phyloP scores from a whole-genome alignment of 2,888 invertebrate genomes.

The Dexiosoma caninum region DNA sequence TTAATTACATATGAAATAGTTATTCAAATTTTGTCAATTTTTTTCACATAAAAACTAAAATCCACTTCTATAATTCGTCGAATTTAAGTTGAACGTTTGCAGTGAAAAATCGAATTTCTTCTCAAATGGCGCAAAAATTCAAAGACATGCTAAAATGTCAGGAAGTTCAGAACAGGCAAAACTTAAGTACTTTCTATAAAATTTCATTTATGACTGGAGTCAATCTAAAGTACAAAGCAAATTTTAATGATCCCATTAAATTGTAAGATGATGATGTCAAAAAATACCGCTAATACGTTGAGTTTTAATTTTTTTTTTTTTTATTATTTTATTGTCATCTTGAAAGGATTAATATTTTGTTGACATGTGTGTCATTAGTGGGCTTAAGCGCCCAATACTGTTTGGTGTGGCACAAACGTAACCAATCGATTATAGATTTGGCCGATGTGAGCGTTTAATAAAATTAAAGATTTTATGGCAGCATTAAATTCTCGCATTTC shows the following conservation, averaged over 20 bases:
- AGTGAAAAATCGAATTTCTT: neutral
- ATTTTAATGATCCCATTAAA: slow-evolving; percentile 51
- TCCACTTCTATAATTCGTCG: neutral
- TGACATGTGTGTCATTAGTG: slow-evolving; percentile 38
- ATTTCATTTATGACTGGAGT: slow-evolving; percentile 52
- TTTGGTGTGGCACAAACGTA: slow-evolving; percentile 52
- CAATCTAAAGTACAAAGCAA: slow-evolving; percentile 38
- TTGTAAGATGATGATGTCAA: slow-evolving; percentile 18
- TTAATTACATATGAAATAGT: slow-evolving; percentile 9
- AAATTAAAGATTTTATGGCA: neutral
- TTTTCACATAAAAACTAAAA: neutral
- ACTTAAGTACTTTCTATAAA: slow-evolving; percentile 41
- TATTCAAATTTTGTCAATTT: neutral
- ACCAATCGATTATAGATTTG: slow-evolving; percentile 42
- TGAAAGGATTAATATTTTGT: neutral
- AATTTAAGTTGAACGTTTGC: neutral
- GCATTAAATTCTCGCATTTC: neutral
- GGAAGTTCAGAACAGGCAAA: slow-evolving; percentile 23
- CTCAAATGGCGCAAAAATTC: slow-evolving; percentile 43
- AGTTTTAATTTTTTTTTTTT: neutral
- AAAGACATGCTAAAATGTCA: slow-evolving; percentile 29
- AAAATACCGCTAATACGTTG: neutral
- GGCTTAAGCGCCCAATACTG: slow-evolving; percentile 47
- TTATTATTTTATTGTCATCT: no score
- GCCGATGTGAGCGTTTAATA: slow-evolving; percentile 39